phyloP scores from a whole-genome alignment of 2,113 vertebrate species.

The Sardina pilchardus region DNA sequence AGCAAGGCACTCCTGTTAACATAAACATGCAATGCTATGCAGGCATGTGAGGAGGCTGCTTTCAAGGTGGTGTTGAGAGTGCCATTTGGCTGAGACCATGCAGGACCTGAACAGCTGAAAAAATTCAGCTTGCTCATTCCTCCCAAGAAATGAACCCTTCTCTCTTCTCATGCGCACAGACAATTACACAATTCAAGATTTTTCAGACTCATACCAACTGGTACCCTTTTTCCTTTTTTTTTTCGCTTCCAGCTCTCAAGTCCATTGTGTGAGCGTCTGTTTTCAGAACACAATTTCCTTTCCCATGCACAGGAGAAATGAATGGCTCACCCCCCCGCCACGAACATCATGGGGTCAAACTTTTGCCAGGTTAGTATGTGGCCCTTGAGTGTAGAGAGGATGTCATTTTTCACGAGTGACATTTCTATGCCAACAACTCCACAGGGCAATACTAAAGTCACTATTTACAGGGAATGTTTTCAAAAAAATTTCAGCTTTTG shows the following conservation, averaged over 20 bases:
- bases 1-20: conserved; percentile 22
- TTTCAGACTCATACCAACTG: conserved; percentile 17
- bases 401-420: conserved; percentile 57
- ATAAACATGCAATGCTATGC: conserved; percentile 42
- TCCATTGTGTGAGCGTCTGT: conserved; percentile 41
- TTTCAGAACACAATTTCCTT: conserved; percentile 52
- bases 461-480: neutral
- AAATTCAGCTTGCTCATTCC: neutral
- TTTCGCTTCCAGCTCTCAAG: neutral
- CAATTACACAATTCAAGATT: conserved; percentile 9
- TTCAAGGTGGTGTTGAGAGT: conserved; percentile 4
- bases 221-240: neutral
- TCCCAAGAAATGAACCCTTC: neutral
- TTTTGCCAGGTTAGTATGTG: conserved; percentile 50
- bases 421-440: conserved; percentile 58
- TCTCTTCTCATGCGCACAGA: neutral
- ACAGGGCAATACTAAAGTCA: conserved; percentile 17
- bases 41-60: conserved; percentile 21
- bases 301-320: conserved; percentile 43
- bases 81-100: conserved; percentile 2
- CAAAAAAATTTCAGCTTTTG: neutral
- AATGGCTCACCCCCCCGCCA: conserved; percentile 35
- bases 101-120: neutral
- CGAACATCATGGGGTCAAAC: conserved; percentile 50
- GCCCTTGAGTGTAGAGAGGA: conserved; percentile 58